phyloP scores from a whole-genome alignment of 2,888 invertebrate genomes.

The Chrysodeixis includens region DNA sequence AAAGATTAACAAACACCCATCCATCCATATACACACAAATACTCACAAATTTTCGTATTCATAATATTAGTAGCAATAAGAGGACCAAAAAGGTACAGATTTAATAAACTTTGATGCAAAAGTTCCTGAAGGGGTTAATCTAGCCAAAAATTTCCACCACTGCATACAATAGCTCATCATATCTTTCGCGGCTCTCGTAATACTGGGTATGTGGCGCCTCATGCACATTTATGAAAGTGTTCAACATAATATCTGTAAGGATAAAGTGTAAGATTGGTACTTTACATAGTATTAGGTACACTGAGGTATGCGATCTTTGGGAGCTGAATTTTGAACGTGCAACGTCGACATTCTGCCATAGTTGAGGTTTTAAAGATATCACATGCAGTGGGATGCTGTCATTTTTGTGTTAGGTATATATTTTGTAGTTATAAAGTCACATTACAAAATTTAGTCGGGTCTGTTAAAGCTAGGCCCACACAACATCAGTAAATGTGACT shows the following conservation, averaged over 20 bases:
- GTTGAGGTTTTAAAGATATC: neutral
- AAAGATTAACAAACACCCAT: too few species aligned
- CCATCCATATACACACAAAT: too few species aligned
- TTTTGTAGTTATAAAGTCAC: too few species aligned
- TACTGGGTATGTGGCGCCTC: constrained; percentile 13
- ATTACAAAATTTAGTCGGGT: too few species aligned
- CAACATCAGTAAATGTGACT: too few species aligned
- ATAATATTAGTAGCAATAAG: too few species aligned
- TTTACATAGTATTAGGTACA: constrained; percentile 6
- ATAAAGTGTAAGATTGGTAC: constrained; percentile 4
- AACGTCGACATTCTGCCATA: neutral
- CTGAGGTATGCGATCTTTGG: constrained; percentile 5
- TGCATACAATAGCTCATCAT: constrained; percentile 1
- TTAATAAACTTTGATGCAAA: neutral
- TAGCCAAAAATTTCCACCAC: neutral
- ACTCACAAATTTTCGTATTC: too few species aligned
- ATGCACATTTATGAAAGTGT: constrained; percentile 20
- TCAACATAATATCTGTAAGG: constrained; percentile 8
- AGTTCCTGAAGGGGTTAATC: neutral
- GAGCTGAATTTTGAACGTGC: neutral
- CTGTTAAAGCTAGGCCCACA: too few species aligned
- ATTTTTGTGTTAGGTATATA: neutral
- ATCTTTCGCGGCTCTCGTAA: constrained; percentile 11
- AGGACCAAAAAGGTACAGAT: neutral
- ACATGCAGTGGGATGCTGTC: neutral